Base-by-base conservation (phyloP, 2,797 vertebrate species). In the Moxostoma hubbsi region DNA sequence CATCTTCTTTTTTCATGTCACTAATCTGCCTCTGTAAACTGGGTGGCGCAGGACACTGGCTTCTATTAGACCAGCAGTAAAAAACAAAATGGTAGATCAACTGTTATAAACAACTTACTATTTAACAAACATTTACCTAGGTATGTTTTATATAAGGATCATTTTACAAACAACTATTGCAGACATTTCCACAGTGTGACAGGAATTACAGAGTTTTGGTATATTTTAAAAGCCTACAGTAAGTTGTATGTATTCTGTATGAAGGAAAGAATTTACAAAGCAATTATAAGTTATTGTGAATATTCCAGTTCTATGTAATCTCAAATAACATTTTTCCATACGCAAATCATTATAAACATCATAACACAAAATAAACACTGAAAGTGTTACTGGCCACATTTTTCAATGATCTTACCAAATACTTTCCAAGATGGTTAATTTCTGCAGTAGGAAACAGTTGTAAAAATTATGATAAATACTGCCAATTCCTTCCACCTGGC, bases 1-100 rank as follows among this genome's bases (percentile, higher is more conserved):
- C 15, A 16, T 46, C n/a, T 12, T 53, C 50, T 49, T 16, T 45
- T 36, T n/a, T 45, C 43, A 76, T 13, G 43, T 1, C 16, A 10
- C n/a, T 80, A 50, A 59, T 66, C 5, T 61, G 10, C 43, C n/a
- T 55, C 5, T 10, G 7, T 61, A 2, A 92, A 92, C 86, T 93
- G 92, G 90, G 92, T 89, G 0, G 89, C 88, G 80, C 90, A 90
- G 61, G 91, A 92, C 84, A 70, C 87, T 0, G 66, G 90, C 66
- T 91, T 94, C 85, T 93, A 90, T 85, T 91, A 79, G 89, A 81
- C 12, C 1, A 59, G 53, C 64, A 54, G 45, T 57, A 66, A 46
- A 12, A 46, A 47, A n/a, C 8, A 15, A 1, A 43, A 24, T 62
- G 50, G 77, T 83, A 63, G 80, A 85, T 71, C 54, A 16, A 9